Evolutionary conservation across 2,113 vertebrate genomes (phyloP).

Genomic region (Ginglymostoma cirratum): DNA sequence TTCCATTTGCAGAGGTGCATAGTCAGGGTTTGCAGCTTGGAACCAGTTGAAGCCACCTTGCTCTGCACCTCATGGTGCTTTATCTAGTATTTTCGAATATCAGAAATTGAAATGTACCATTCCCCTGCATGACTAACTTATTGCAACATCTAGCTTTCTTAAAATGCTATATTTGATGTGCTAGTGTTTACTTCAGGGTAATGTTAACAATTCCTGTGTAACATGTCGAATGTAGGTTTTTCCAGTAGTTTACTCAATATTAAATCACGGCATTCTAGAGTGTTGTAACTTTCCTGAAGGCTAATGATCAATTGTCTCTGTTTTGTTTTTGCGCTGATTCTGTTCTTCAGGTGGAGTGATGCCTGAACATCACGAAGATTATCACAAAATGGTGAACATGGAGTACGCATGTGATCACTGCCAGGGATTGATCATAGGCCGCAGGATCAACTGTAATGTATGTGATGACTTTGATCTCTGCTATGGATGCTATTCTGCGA

Average conservation of each 20-base stretch:
- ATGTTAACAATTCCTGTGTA: background rate
- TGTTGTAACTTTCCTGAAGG: background rate
- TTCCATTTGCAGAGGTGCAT: background rate
- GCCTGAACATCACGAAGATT: constrained; percentile 88
- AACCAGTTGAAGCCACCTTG: background rate
- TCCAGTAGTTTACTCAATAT: background rate
- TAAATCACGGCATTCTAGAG: background rate
- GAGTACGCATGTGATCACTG: constrained; percentile 93
- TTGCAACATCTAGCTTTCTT: background rate
- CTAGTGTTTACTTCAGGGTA: background rate
- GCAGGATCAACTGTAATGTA: constrained; percentile 87
- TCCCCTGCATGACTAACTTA: background rate
- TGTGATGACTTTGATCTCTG: constrained; percentile 96
- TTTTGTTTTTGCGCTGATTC: background rate
- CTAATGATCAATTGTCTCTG: background rate
- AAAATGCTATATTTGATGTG: background rate
- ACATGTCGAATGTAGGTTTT: background rate
- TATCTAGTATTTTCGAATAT: background rate
- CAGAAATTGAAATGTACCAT: background rate
- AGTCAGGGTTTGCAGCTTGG: background rate
- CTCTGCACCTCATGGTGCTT: background rate
- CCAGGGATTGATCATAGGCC: constrained; percentile 90
- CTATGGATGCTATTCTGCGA: constrained; percentile 88
- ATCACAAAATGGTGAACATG: constrained; percentile 97
- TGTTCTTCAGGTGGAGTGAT: constrained; percentile 77